phyloP scores from a whole-genome alignment of 2,797 vertebrate genomes.

The Pantherophis vulpinus region DNA sequence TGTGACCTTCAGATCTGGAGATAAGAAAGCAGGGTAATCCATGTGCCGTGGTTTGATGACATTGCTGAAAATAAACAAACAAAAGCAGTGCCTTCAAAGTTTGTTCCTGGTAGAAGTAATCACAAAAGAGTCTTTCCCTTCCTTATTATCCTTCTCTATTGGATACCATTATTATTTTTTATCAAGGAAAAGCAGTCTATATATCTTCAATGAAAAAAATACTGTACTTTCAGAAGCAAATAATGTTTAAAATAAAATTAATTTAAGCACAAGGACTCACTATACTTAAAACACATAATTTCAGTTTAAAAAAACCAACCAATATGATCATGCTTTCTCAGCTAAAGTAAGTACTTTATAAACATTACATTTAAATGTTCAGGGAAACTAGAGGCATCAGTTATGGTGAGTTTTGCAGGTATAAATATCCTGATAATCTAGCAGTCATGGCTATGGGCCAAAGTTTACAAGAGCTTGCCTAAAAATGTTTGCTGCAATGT shows the following conservation, averaged over 20 bases:
- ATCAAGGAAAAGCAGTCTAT: background rate
- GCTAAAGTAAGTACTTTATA: background rate
- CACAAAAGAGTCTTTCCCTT: background rate
- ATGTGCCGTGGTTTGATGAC: slow-evolving; percentile 46
- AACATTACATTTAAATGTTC: background rate
- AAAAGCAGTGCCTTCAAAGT: background rate
- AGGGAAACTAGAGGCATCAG: background rate
- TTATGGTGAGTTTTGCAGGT: background rate
- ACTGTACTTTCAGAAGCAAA: background rate
- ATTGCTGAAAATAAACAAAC: slow-evolving; percentile 50
- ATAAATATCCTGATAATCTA: background rate
- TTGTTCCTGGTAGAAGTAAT: background rate
- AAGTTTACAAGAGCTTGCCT: background rate
- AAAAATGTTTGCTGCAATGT: background rate
- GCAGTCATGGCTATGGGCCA: background rate
- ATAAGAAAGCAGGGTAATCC: slow-evolving; percentile 61
- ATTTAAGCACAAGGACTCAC: background rate
- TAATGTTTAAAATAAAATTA: background rate
- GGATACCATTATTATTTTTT: background rate
- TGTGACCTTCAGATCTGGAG: slow-evolving; percentile 54
- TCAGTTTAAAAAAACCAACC: background rate
- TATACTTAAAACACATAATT: background rate
- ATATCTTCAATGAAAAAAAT: background rate
- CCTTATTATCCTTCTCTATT: background rate
- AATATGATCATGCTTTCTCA: background rate